Conservation (phyloP, 2,113 vertebrate genomes). For the Cyanistes caeruleus region DNA sequence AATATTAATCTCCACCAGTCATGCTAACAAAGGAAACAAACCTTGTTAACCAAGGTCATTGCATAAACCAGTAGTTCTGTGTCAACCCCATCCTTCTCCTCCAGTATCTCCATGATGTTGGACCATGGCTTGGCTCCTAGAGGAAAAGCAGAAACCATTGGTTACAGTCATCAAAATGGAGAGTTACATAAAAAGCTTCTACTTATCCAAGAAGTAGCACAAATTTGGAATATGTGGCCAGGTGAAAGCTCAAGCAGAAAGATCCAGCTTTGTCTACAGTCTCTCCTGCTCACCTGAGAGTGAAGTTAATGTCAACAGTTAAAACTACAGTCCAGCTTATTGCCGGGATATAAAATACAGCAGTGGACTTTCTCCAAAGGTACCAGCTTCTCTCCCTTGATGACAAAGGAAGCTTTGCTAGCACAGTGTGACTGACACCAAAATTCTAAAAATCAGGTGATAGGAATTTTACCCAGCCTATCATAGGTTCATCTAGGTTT, state of each 20-base stretch:
- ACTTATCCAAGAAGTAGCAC: neutral
- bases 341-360: neutral
- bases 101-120: constrained; percentile 92
- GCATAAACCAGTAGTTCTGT: constrained; percentile 92
- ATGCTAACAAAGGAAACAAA: constrained; percentile 59
- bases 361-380: neutral
- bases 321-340: neutral
- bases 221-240: neutral
- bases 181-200: neutral
- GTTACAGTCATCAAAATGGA: neutral
- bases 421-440: neutral
- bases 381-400: neutral
- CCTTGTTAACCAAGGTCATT: constrained; percentile 98
- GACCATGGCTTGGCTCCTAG: constrained; percentile 89
- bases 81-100: constrained; percentile 95
- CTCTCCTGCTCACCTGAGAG: neutral
- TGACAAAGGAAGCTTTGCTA: neutral
- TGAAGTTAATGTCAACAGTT: neutral
- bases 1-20: neutral
- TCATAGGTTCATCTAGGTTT: neutral
- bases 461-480: neutral
- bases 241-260: neutral
- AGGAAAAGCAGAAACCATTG: constrained; percentile 44
- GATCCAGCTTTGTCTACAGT: neutral
- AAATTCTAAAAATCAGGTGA: neutral